Percentiles rank a stretch among this genome's conserved stretches.
Evolutionary conservation across 2,797 vertebrate species (phyloP).

Genomic region (Coreius guichenoti): DNA sequence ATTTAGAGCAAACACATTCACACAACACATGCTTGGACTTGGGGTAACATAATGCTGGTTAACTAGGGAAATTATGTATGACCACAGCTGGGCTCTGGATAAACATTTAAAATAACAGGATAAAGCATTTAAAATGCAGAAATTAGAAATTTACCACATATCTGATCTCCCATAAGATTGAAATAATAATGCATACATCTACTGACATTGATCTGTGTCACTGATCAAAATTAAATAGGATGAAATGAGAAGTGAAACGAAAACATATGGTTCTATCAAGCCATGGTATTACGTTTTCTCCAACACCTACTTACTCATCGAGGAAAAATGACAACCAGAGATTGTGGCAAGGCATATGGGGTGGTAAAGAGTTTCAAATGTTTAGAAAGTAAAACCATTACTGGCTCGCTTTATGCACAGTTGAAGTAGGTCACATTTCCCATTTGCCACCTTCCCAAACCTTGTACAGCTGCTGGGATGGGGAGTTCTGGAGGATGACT

Average conservation of each 20-base stretch:
- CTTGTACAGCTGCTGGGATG: slow-evolving; percentile 61
- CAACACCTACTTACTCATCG: background rate
- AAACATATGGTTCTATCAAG: slow-evolving; percentile 12
- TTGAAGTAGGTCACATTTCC: slow-evolving; percentile 71
- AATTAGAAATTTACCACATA: background rate
- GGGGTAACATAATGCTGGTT: background rate
- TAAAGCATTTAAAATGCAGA: background rate
- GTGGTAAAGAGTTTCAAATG: slow-evolving; percentile 47
- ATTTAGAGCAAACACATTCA: background rate
- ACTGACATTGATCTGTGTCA: background rate
- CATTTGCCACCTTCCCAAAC: slow-evolving; percentile 69
- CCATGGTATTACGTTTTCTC: slow-evolving; percentile 10
- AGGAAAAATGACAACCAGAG: slow-evolving; percentile 37
- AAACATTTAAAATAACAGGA: background rate
- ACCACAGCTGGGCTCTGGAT: background rate
- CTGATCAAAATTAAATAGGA: background rate
- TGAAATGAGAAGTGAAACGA: background rate
- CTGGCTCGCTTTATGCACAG: slow-evolving; percentile 56
- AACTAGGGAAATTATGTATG: background rate
- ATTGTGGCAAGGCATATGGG: slow-evolving; percentile 3
- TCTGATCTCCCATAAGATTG: background rate
- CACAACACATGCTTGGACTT: background rate
- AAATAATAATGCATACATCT: background rate
- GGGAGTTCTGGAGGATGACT: slow-evolving; percentile 65
- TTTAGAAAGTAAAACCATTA: slow-evolving; percentile 59